A percentile compares a stretch with the other conserved stretches of the same genome.
Conservation (phyloP, 2,797 vertebrate genomes). For the Notolepis coatsorum region DNA sequence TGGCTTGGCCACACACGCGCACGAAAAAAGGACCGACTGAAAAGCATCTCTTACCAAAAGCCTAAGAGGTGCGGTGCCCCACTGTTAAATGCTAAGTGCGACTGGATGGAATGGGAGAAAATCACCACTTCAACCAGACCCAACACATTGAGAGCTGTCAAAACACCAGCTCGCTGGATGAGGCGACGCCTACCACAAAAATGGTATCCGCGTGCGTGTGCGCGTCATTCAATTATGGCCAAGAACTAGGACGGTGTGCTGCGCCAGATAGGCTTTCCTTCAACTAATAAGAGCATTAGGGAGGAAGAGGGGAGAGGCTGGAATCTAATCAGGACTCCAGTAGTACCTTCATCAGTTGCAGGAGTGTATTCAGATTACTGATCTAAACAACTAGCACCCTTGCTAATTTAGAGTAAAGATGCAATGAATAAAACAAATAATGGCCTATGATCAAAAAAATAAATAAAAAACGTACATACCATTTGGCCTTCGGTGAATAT, state of each 20-base stretch:
- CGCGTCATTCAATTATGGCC: not conserved
- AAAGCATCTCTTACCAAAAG: too few relatives aligned
- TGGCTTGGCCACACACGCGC: not conserved
- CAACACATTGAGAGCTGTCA: not conserved
- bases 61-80: not conserved
- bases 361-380: constrained; percentile 21
- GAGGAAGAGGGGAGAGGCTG: constrained; percentile 31
- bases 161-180: not conserved
- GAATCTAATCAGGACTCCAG: constrained; percentile 47
- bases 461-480: too few relatives aligned
- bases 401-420: not conserved
- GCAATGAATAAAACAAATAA: not conserved
- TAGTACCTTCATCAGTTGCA: too few relatives aligned
- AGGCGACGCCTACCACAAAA: too few relatives aligned
- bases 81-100: not conserved
- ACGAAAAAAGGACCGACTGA: not conserved
- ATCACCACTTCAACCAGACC: not conserved
- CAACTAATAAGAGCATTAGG: constrained; percentile 53
- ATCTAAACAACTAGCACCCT: not conserved
- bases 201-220: not conserved
- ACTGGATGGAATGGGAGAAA: not conserved
- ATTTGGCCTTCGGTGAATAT: too few relatives aligned
- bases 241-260: not conserved
- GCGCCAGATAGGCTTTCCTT: constrained; percentile 6
- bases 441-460: too few relatives aligned